Percentiles rank a stretch among this genome's conserved stretches.
These are phyloP conservation scores for Sphaerophoria taeniata DNA, from an alignment of 2,888 invertebrate genomes.

Conservation along the genomic window DNA sequence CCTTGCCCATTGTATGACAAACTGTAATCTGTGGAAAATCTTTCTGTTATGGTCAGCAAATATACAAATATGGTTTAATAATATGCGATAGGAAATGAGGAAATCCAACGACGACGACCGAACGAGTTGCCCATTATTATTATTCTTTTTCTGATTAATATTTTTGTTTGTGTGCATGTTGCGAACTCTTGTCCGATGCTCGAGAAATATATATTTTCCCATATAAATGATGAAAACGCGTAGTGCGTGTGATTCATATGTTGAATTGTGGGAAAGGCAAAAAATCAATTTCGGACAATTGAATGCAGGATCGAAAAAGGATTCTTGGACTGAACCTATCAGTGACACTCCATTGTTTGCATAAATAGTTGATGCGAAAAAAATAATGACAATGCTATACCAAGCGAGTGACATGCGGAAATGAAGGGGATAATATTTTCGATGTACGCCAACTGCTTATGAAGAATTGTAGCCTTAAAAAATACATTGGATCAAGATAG, in stretches of 20 bases:
- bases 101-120: too few species aligned
- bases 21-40: too few species aligned
- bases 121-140: conserved; percentile 69
- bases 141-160: conserved; percentile 17
- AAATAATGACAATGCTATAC: not conserved
- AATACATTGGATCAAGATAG: too few species aligned
- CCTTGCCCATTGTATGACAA: too few species aligned
- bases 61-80: too few species aligned
- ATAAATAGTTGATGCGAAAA: conserved; percentile 13
- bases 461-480: too few species aligned
- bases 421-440: not conserved
- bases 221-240: not conserved
- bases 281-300: conserved; percentile 32
- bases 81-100: too few species aligned
- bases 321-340: conserved; percentile 28
- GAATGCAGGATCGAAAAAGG: not conserved
- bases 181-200: conserved; percentile 32
- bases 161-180: conserved; percentile 7
- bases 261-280: conserved; percentile 20
- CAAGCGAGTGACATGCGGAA: conserved; percentile 2
- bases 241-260: conserved; percentile 13
- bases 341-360: conserved; percentile 22
- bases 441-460: too few species aligned
- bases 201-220: not conserved
- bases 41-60: too few species aligned